A percentile compares a stretch with the other conserved stretches of the same genome.
These are phyloP conservation scores for Theocolax elegans DNA, from an alignment of 1,140 invertebrate species.

Conservation along the genomic window DNA sequence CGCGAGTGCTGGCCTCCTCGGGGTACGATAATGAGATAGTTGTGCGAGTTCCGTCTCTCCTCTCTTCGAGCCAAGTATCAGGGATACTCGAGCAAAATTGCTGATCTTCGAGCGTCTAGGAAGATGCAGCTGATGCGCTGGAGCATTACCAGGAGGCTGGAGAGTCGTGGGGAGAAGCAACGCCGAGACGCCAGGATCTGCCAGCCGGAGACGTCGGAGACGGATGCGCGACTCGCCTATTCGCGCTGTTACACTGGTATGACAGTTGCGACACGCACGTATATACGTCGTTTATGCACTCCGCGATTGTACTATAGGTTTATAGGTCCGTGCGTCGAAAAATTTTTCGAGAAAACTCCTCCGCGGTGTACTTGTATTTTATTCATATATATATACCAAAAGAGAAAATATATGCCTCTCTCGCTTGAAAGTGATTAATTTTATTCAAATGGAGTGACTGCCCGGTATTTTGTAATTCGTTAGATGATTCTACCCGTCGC, in stretches of 20 bases:
- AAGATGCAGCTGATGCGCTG: conserved; percentile 64
- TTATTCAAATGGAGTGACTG: neutral
- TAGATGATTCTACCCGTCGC: no score
- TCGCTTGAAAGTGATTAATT: neutral
- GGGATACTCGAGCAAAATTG: neutral
- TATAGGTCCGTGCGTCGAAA: no score
- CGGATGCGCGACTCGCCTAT: conserved; percentile 41
- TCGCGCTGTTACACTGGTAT: conserved; percentile 55
- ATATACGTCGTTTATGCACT: no score
- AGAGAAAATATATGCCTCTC: neutral
- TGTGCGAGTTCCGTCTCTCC: neutral
- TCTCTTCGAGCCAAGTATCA: neutral
- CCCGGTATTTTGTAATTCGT: no score
- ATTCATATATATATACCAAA: no score
- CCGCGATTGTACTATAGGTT: no score
- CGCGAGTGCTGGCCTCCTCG: no score
- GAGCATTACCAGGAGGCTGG: conserved; percentile 62
- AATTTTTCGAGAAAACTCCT: no score
- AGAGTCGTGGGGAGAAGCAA: conserved; percentile 50
- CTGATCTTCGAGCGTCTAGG: no score
- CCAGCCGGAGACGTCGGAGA: conserved; percentile 40
- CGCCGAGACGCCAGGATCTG: conserved; percentile 48
- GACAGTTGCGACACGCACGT: neutral
- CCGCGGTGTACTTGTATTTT: no score
- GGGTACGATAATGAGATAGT: conserved; percentile 22